Conservation (phyloP, 2,113 vertebrate species). For the Lamprotornis superbus region DNA sequence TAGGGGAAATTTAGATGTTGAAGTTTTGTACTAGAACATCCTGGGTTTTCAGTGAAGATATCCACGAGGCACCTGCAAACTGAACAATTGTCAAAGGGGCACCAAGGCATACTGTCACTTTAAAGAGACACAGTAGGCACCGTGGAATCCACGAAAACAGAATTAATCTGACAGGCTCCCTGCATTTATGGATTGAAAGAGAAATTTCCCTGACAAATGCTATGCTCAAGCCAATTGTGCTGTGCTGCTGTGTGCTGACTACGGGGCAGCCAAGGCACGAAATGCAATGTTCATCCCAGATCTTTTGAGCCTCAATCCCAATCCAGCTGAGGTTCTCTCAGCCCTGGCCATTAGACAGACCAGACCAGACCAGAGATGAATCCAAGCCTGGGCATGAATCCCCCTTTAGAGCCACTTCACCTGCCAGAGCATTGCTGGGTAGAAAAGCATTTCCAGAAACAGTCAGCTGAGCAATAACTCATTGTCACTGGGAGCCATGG, state of each 20-base stretch:
- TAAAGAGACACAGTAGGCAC: background rate
- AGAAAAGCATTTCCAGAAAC: background rate
- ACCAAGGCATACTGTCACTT: background rate
- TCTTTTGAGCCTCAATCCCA: background rate
- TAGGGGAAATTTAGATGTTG: background rate
- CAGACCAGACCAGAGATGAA: background rate
- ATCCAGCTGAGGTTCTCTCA: background rate
- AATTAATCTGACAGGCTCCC: background rate
- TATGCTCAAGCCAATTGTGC: fast-evolving
- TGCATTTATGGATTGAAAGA: background rate
- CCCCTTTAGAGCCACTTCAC: background rate
- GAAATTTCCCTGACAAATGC: background rate
- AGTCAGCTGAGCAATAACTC: background rate
- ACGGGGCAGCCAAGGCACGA: background rate
- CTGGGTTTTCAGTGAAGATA: background rate
- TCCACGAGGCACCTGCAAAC: background rate
- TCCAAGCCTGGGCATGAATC: background rate
- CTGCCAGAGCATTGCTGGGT: background rate
- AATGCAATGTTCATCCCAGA: background rate
- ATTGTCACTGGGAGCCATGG: background rate
- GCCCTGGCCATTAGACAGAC: background rate
- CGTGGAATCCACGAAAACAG: background rate
- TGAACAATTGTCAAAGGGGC: background rate
- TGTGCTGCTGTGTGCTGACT: background rate
- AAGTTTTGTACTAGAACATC: background rate